Evolutionary conservation across 2,113 vertebrate species (phyloP).

Genomic region (Ictalurus furcatus): DNA sequence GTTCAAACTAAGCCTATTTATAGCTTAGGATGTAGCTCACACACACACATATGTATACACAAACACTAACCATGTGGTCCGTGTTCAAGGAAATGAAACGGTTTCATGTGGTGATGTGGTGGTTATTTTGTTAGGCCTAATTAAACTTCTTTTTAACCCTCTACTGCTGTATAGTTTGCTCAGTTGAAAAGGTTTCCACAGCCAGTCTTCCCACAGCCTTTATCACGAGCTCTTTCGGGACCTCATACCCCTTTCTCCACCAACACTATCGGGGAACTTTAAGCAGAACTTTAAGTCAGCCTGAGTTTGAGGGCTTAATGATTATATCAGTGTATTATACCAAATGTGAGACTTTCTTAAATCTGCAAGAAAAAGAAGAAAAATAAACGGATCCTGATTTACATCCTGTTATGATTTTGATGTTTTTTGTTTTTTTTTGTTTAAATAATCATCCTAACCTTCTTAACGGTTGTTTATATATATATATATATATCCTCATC

Average conservation of each 20-base stretch:
- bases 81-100: slow-evolving; percentile 38
- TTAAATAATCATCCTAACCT: background rate
- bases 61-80: slow-evolving; percentile 34
- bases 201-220: slow-evolving; percentile 28
- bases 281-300: background rate
- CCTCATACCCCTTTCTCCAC: background rate
- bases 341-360: background rate
- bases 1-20: slow-evolving; percentile 41
- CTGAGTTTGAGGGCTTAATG: background rate
- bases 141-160: slow-evolving; percentile 7
- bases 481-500: background rate
- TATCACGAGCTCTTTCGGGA: background rate
- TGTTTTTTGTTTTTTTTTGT: background rate
- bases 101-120: slow-evolving; percentile 50
- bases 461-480: background rate
- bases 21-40: slow-evolving; percentile 13
- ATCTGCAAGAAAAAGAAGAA: background rate
- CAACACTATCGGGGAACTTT: background rate
- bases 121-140: slow-evolving; percentile 46
- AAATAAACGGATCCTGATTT: no score
- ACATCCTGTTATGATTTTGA: background rate
- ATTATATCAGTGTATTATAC: background rate
- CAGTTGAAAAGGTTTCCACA: slow-evolving; percentile 28
- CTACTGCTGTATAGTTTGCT: background rate
- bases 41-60: slow-evolving; percentile 3